These are phyloP conservation scores for Odontamblyopus lacepedii DNA, from an alignment of 2,797 vertebrate genomes.

Conservation along the genomic window DNA sequence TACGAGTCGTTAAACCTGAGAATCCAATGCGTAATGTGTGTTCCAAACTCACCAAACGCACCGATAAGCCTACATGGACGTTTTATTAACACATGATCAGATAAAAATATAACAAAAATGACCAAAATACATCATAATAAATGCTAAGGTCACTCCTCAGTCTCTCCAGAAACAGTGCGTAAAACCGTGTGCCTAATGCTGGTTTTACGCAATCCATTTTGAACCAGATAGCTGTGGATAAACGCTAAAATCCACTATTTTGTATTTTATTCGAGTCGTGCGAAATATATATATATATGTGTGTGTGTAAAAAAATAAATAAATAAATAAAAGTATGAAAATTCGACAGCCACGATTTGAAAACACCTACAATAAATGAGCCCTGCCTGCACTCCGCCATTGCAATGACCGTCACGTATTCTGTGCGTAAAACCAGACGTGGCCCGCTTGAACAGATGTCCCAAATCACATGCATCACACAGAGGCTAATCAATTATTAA, in stretches of 20 bases:
- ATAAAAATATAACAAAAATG: background rate
- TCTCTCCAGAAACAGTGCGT: background rate
- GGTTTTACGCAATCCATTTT: background rate
- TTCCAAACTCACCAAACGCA: background rate
- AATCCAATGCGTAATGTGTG: background rate
- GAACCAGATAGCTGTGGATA: background rate
- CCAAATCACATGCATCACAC: constrained; percentile 20
- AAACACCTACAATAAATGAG: constrained; percentile 1
- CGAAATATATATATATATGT: too few species aligned
- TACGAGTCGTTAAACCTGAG: background rate
- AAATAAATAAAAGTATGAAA: too few species aligned
- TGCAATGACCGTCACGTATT: constrained; percentile 4
- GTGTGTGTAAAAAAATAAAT: background rate
- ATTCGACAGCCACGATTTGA: too few species aligned
- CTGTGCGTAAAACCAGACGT: constrained; percentile 7
- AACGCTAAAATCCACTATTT: background rate
- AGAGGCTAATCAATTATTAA: constrained; percentile 15
- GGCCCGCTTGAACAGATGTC: constrained; percentile 15
- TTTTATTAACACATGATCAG: background rate
- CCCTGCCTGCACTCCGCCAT: background rate
- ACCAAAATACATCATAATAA: background rate
- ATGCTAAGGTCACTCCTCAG: background rate
- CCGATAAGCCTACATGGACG: background rate
- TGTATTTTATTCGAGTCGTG: background rate
- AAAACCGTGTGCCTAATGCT: background rate